These are phyloP conservation scores for Sinotaia quadrata DNA, from an alignment of 2,888 invertebrate species.

Conservation along the genomic window DNA sequence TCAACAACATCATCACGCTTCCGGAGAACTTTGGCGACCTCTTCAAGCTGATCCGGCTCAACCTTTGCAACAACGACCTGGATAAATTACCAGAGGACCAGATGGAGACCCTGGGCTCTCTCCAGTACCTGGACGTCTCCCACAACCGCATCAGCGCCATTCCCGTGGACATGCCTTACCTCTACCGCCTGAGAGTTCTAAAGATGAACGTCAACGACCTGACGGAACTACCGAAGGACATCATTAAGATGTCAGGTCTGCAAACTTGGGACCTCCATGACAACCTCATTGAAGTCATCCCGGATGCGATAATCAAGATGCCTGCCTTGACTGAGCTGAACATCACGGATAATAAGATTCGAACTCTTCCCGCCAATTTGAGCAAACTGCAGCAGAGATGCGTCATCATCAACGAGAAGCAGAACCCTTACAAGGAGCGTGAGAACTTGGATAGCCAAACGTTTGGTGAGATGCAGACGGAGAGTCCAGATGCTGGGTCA, in stretches of 20 bases:
- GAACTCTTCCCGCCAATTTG: conserved; percentile 58
- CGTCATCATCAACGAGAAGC: conserved; percentile 46
- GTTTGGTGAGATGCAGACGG: conserved; percentile 58
- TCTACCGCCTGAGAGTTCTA: conserved; percentile 61
- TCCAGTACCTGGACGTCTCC: conserved; percentile 81
- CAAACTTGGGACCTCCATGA: conserved; percentile 84
- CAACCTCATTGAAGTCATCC: conserved; percentile 80
- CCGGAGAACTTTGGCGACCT: conserved; percentile 67
- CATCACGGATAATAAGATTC: conserved; percentile 66
- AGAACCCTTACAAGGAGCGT: conserved; percentile 64
- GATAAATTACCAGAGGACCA: conserved; percentile 60
- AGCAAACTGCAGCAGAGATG: conserved; percentile 49
- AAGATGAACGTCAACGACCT: conserved; percentile 62
- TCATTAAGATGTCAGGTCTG: conserved; percentile 74
- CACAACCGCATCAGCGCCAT: conserved; percentile 85
- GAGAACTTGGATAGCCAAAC: conserved; percentile 56
- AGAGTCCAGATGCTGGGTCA: conserved; percentile 11
- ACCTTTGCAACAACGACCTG: conserved; percentile 66
- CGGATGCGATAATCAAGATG: conserved; percentile 66
- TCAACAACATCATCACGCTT: conserved; percentile 61
- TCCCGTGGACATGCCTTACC: conserved; percentile 65
- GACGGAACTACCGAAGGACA: conserved; percentile 60
- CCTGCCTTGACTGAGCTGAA: conserved; percentile 59
- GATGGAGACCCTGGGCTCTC: conserved; percentile 86
- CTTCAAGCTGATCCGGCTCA: conserved; percentile 57